phyloP scores from a whole-genome alignment of 2,888 invertebrate genomes.

The Pocota personata region DNA sequence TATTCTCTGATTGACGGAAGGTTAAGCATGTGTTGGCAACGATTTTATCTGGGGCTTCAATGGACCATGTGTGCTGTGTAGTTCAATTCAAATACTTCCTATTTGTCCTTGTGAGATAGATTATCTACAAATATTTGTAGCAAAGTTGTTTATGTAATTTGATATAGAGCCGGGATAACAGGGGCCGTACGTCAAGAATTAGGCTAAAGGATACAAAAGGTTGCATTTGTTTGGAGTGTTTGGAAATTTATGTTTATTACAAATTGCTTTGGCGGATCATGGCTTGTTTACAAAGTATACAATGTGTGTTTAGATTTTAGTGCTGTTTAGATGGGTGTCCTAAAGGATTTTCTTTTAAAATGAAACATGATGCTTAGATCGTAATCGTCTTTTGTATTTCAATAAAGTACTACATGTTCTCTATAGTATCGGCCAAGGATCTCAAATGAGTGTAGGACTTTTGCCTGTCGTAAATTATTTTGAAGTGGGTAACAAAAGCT shows the following conservation, averaged over 20 bases:
- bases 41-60: conserved; percentile 40
- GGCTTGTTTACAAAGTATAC: neutral
- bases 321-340: too few relatives aligned
- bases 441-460: too few relatives aligned
- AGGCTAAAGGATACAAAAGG: conserved; percentile 18
- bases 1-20: neutral
- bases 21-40: conserved; percentile 14
- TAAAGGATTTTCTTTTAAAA: neutral
- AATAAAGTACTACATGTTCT: neutral
- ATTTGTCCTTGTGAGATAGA: conserved; percentile 34
- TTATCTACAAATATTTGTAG: conserved; percentile 24
- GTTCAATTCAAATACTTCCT: neutral
- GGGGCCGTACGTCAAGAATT: neutral
- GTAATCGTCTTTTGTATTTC: neutral
- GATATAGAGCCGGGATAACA: conserved; percentile 39
- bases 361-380: neutral
- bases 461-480: too few relatives aligned
- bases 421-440: too few relatives aligned
- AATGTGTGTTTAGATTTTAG: conserved; percentile 1
- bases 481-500: too few relatives aligned
- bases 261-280: neutral
- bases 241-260: neutral
- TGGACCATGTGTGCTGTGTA: conserved; percentile 16
- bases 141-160: conserved; percentile 51
- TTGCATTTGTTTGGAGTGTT: conserved; percentile 1